Conservation (phyloP, 2,797 vertebrate genomes). For the Nyctalus aviator region DNA sequence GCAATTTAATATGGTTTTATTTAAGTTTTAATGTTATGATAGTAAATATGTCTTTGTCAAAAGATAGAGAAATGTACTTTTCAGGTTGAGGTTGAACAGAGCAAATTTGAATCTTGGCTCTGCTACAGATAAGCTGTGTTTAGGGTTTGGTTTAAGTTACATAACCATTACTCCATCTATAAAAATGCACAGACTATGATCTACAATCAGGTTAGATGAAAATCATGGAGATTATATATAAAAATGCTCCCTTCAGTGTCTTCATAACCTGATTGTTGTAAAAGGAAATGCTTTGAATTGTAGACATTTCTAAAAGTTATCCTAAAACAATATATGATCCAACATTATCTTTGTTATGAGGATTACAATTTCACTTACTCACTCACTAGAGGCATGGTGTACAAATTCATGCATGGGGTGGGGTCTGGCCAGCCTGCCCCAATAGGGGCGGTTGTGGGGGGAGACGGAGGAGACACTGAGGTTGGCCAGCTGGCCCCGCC, state of each 20-base stretch:
- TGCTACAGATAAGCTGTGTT: neutral
- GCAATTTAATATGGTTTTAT: neutral
- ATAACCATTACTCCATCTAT: neutral
- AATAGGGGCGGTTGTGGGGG: too few species aligned
- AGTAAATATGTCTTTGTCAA: neutral
- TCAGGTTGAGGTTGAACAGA: neutral
- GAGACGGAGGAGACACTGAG: too few species aligned
- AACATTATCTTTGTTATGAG: neutral
- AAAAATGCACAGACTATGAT: neutral
- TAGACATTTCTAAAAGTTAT: conserved; percentile 27
- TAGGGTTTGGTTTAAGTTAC: neutral
- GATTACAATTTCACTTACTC: conserved; percentile 7
- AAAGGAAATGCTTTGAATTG: conserved; percentile 28
- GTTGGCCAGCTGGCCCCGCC: too few species aligned
- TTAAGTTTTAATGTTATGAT: conserved; percentile 15
- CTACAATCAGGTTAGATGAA: neutral
- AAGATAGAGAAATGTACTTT: neutral
- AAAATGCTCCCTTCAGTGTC: neutral
- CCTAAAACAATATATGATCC: neutral
- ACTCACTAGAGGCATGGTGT: too few species aligned
- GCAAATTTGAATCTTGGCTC: neutral
- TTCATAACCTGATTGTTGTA: neutral
- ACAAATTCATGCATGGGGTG: too few species aligned
- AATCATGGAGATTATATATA: neutral
- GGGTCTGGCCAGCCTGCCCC: too few species aligned